Conservation (phyloP, 2,797 vertebrate genomes). For the Sarcoramphus papa region DNA sequence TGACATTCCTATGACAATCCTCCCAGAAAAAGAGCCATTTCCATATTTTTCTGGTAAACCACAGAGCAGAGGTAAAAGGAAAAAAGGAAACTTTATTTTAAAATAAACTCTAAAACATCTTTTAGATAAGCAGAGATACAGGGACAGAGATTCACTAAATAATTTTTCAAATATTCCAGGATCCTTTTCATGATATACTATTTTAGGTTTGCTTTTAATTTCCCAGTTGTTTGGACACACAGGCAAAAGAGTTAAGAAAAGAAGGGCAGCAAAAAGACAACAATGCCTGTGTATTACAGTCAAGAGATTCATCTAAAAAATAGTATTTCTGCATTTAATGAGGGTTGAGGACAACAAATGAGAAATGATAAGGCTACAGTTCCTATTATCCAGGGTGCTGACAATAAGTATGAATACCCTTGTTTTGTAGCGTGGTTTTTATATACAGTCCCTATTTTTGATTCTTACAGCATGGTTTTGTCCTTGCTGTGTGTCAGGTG, state of each 20-base stretch:
- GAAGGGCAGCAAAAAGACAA: background rate
- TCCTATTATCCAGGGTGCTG: background rate
- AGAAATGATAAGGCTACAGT: background rate
- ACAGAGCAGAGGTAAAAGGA: background rate
- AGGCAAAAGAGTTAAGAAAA: conserved; percentile 3
- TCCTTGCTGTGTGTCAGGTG: background rate
- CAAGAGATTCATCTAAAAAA: background rate
- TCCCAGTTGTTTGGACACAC: background rate
- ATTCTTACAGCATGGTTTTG: background rate
- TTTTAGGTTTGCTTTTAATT: conserved; percentile 32
- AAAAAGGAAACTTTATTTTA: background rate
- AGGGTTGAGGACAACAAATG: background rate
- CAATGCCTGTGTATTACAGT: background rate
- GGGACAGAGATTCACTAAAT: background rate
- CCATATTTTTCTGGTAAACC: background rate
- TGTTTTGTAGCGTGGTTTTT: background rate
- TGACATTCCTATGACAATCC: background rate
- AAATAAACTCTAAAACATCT: background rate
- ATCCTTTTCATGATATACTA: background rate
- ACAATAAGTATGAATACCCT: background rate
- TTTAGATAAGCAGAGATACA: background rate
- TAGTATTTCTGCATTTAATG: background rate
- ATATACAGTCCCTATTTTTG: background rate
- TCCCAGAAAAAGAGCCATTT: background rate
- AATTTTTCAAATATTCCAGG: background rate